Evolutionary conservation across 2,797 vertebrate species (phyloP).

Genomic region (Enteromius fasciolatus): DNA sequence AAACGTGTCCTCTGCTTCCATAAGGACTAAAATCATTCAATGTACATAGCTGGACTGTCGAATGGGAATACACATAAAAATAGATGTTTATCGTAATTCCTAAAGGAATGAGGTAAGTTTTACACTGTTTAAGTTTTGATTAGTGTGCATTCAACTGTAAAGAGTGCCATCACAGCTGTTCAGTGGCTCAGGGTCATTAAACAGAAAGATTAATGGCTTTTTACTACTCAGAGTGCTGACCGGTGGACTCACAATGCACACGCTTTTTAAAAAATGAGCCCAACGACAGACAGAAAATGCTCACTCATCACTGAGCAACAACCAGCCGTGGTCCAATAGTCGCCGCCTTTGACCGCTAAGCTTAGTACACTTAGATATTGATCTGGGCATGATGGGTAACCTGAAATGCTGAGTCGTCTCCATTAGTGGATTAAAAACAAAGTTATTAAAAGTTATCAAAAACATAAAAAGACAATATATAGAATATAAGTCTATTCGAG

Average conservation of each 20-base stretch:
- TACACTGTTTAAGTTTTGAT: slow-evolving; percentile 20
- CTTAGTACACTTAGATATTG: slow-evolving; percentile 19
- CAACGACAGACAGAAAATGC: slow-evolving; percentile 32
- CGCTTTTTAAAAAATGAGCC: slow-evolving; percentile 37
- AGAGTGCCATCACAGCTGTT: slow-evolving; percentile 35
- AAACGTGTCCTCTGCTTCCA: slow-evolving; percentile 36
- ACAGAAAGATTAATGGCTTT: slow-evolving; percentile 55
- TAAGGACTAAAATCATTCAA: slow-evolving; percentile 17
- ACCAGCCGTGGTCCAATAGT: slow-evolving; percentile 18
- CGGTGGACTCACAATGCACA: slow-evolving; percentile 31
- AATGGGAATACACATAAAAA: neutral
- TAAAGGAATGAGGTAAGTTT: neutral
- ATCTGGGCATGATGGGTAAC: slow-evolving; percentile 28
- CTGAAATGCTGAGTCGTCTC: slow-evolving; percentile 45
- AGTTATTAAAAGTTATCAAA: slow-evolving; percentile 23
- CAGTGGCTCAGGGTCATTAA: slow-evolving; percentile 46
- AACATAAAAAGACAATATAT: neutral
- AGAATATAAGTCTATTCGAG: neutral
- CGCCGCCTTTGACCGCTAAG: slow-evolving; percentile 19
- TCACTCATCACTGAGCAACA: slow-evolving; percentile 34
- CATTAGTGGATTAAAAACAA: slow-evolving; percentile 38
- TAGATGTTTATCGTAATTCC: neutral
- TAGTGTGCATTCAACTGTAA: slow-evolving; percentile 29
- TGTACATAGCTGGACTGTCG: neutral
- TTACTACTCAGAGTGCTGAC: slow-evolving; percentile 49